Conservation (phyloP, 2,888 invertebrate genomes). For the Sycophila texana region DNA sequence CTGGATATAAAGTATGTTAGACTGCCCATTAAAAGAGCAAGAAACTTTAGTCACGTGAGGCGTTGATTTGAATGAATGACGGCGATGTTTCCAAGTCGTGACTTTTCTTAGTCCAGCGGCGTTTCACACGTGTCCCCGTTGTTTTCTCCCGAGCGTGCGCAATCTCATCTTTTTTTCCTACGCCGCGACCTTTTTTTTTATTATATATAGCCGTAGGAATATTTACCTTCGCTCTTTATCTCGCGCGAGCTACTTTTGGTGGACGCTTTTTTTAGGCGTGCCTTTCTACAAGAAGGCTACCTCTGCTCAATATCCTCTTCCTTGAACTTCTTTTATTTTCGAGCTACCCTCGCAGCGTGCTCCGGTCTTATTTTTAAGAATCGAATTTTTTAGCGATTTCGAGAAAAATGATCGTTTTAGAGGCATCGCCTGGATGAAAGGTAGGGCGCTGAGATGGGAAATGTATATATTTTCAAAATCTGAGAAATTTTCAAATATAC, state of each 20-base stretch:
- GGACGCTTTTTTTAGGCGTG: slow-evolving; percentile 17
- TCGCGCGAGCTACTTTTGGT: slow-evolving; percentile 1
- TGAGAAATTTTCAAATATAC: too few species aligned
- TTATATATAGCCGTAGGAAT: background rate
- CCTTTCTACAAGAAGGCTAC: background rate
- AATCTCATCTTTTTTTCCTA: background rate
- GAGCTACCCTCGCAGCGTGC: background rate
- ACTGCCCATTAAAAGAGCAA: too few species aligned
- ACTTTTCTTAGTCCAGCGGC: background rate
- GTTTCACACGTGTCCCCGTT: background rate
- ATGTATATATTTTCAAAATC: too few species aligned
- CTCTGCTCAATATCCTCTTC: slow-evolving; percentile 4
- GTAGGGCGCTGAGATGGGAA: too few species aligned
- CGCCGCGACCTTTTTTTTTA: too few species aligned
- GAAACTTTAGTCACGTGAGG: too few species aligned
- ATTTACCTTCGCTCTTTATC: slow-evolving; percentile 31
- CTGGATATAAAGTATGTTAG: too few species aligned
- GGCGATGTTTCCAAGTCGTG: too few species aligned
- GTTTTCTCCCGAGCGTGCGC: background rate
- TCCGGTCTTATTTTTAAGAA: slow-evolving; percentile 17
- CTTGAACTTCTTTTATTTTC: slow-evolving; percentile 38
- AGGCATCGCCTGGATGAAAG: too few species aligned
- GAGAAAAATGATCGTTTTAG: too few species aligned
- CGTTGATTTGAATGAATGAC: background rate
- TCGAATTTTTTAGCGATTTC: too few species aligned